Base-by-base conservation (phyloP, 1,140 invertebrate genomes). In the Scaptomyza pallida region DNA sequence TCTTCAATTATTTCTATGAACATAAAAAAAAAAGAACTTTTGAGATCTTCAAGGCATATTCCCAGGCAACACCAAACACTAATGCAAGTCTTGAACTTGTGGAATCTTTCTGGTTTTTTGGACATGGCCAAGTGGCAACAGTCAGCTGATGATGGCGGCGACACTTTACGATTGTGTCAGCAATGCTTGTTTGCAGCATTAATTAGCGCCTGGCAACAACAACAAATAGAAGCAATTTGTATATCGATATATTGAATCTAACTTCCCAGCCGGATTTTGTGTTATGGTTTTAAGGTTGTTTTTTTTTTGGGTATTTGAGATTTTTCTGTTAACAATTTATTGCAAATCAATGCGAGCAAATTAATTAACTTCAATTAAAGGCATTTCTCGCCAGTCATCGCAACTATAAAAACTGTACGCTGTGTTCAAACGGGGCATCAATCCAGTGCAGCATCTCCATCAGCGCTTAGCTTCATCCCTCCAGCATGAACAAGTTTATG, bases 361-460 rank as follows among this genome's bases (percentile, higher is more conserved):
- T 88, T 75, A 88, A 88, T 88, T 88, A 88, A 88, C 83, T 89
- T 88, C 69, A 89, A 88, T 88, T 88, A 89, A 89, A 79, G 67
- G 35, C 63, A 30, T 12, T 30, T 30, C 26, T 30, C 26, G 26
- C 26, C 43, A 26, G 26, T 21, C 37, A 3, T 12, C 16, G 15
- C 9, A 13, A 13, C 63, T 88, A 88, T 88, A 88, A 72, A 88
- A 88, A 72, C 56, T 71, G 72, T 65, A 57, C 67, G 57, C 45
- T 13, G 15, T 23, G 23, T 5, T 12, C 35, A 30, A 23, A 21
- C 10, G 41, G 21, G 59, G 60, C 69, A 88, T 88, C 82, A 88
- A 88, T 75, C 51, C 78, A 61, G 68, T 64, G 63, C 70, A 88
- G 44, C 62, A 69, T 71, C 73, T 88, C 37, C 65, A n/a, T 37